Percentiles rank a stretch among this genome's conserved stretches.
These are phyloP conservation scores for Turritopsis dohrnii DNA, from an alignment of 30 jellyfish, hydroid and myxozoan genomes.

Conservation along the genomic window DNA sequence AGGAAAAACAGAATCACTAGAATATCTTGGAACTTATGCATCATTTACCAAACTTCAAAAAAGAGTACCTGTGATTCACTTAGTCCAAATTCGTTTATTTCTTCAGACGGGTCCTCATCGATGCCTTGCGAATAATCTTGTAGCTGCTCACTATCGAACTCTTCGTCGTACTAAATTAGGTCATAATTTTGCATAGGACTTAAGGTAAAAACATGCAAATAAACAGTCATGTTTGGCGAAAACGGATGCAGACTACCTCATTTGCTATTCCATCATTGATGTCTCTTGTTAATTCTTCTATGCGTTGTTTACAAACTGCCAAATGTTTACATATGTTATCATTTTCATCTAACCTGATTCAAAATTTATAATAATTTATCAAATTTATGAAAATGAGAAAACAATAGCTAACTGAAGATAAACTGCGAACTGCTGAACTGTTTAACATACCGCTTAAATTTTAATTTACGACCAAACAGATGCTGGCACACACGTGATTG, in stretches of 20 bases:
- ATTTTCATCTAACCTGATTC: neutral
- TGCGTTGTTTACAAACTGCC: neutral
- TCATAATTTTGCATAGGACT: neutral
- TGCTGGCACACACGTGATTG: neutral
- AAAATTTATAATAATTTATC: no score
- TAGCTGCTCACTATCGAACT: constrained; percentile 3
- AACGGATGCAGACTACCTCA: neutral
- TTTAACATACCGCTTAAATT: neutral
- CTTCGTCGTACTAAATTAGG: neutral
- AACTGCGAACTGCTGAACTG: neutral
- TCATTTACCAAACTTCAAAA: neutral
- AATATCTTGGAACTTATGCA: neutral
- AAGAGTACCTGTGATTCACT: constrained; percentile 2
- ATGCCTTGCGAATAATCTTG: neutral
- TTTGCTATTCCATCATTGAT: neutral
- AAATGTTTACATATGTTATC: neutral
- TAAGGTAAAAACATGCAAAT: neutral
- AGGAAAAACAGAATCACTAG: neutral
- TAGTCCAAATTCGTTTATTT: neutral
- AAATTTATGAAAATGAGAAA: neutral
- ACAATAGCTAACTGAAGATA: neutral
- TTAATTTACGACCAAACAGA: neutral
- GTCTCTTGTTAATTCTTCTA: neutral
- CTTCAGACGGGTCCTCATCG: neutral
- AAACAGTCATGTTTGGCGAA: neutral